A percentile compares a stretch with the other conserved stretches of the same genome.
Conservation (phyloP, 2,888 invertebrate species). For the Phyto melanocephala region DNA sequence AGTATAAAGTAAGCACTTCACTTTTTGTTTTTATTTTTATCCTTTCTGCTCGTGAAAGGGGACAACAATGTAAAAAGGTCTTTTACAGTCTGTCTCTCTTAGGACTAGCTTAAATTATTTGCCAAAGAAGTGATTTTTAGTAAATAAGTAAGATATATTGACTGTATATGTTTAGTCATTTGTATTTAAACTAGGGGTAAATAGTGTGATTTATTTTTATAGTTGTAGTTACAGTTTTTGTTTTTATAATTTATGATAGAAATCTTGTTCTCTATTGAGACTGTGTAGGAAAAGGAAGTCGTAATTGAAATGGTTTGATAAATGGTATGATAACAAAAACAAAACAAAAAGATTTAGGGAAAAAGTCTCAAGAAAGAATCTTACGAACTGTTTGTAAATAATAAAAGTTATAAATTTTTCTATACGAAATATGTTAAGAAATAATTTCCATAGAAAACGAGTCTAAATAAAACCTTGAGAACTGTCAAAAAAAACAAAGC, state of each 20-base stretch:
- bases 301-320: slow-evolving; percentile 32
- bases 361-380: too few relatives aligned
- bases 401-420: too few relatives aligned
- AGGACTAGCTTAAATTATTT: slow-evolving; percentile 57
- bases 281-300: slow-evolving; percentile 21
- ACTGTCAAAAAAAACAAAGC: too few relatives aligned
- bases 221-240: background rate
- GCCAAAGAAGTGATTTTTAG: slow-evolving; percentile 40
- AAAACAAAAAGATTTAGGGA: background rate
- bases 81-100: slow-evolving; percentile 31
- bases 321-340: background rate
- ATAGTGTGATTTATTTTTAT: slow-evolving; percentile 28
- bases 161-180: slow-evolving; percentile 8
- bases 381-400: too few relatives aligned
- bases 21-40: slow-evolving; percentile 18
- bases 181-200: background rate
- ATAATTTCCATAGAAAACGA: too few relatives aligned
- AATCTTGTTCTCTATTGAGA: background rate
- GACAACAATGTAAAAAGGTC: slow-evolving; percentile 13
- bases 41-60: slow-evolving; percentile 2
- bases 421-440: too few relatives aligned
- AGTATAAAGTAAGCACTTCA: background rate
- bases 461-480: too few relatives aligned
- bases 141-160: slow-evolving; percentile 54
- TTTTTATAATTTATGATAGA: slow-evolving; percentile 15